Evolutionary conservation across 1,140 invertebrate genomes (phyloP).

Genomic region (Episyrphus balteatus): DNA sequence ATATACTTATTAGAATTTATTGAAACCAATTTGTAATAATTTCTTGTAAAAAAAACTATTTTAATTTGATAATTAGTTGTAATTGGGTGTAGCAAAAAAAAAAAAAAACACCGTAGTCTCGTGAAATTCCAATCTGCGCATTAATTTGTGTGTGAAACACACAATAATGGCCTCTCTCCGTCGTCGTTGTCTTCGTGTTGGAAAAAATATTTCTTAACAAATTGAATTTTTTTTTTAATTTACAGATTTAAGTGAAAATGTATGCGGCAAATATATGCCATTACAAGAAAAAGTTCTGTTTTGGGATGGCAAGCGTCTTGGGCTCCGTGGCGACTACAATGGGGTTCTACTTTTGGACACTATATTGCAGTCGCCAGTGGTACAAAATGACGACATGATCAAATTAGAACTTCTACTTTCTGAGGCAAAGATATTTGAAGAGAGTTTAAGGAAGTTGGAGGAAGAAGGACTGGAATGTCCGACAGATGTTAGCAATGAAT

Average conservation of each 20-base stretch:
- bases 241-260: slow-evolving; percentile 13
- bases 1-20: no score
- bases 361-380: slow-evolving; percentile 68
- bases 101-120: not conserved
- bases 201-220: no score
- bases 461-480: slow-evolving; percentile 61
- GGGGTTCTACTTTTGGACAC: slow-evolving; percentile 80
- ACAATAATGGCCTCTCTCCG: not conserved
- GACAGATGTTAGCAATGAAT: slow-evolving; percentile 63
- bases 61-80: no score
- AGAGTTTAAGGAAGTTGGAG: slow-evolving; percentile 61
- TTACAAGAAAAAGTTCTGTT: slow-evolving; percentile 71
- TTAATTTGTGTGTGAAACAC: not conserved
- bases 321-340: slow-evolving; percentile 78
- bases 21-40: no score
- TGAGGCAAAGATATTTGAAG: slow-evolving; percentile 73
- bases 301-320: slow-evolving; percentile 66
- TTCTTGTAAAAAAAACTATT: no score
- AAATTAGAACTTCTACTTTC: slow-evolving; percentile 74
- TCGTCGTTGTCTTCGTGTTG: not conserved
- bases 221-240: not conserved
- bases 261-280: slow-evolving; percentile 57
- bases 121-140: not conserved
- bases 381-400: slow-evolving; percentile 58
- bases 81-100: no score